These are phyloP conservation scores for Petaurus breviceps DNA, from an alignment of 2,113 vertebrate genomes.

Conservation along the genomic window DNA sequence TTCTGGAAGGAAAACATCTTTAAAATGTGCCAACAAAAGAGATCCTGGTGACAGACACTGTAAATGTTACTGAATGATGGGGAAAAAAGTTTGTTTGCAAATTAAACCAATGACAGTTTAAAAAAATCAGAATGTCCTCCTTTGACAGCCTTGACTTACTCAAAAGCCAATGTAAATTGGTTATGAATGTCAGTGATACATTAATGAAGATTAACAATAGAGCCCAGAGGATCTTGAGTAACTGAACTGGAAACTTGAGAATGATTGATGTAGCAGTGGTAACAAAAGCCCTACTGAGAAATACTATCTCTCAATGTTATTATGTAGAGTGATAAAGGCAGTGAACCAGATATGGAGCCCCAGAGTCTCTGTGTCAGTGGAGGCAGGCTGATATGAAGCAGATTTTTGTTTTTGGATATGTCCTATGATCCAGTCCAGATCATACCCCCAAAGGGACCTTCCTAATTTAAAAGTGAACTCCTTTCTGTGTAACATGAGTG, in stretches of 20 bases:
- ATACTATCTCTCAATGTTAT: slow-evolving; percentile 53
- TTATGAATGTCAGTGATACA: slow-evolving; percentile 69
- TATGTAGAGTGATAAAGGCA: slow-evolving; percentile 18
- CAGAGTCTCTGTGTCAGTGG: slow-evolving; percentile 41
- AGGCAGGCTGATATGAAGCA: slow-evolving; percentile 25
- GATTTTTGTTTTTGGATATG: not conserved
- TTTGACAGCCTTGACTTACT: slow-evolving; percentile 39
- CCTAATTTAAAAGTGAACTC: not conserved
- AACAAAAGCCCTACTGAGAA: slow-evolving; percentile 65
- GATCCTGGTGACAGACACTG: slow-evolving; percentile 15
- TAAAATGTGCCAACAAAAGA: not conserved
- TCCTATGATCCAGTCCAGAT: not conserved
- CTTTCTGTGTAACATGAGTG: not conserved
- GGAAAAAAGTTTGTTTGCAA: not conserved
- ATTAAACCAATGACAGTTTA: slow-evolving; percentile 38
- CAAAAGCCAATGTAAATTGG: slow-evolving; percentile 68
- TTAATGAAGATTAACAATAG: slow-evolving; percentile 78
- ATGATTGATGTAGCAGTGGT: slow-evolving; percentile 65
- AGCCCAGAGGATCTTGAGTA: slow-evolving; percentile 62
- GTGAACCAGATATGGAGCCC: slow-evolving; percentile 33
- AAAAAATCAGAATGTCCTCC: slow-evolving; percentile 55
- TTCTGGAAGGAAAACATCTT: not conserved
- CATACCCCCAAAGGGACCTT: not conserved
- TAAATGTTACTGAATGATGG: not conserved
- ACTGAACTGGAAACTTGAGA: slow-evolving; percentile 69